A percentile compares a stretch with the other conserved stretches of the same genome.
Conservation (phyloP, 2,797 vertebrate genomes). For the Heteromormyrus szaboi region DNA sequence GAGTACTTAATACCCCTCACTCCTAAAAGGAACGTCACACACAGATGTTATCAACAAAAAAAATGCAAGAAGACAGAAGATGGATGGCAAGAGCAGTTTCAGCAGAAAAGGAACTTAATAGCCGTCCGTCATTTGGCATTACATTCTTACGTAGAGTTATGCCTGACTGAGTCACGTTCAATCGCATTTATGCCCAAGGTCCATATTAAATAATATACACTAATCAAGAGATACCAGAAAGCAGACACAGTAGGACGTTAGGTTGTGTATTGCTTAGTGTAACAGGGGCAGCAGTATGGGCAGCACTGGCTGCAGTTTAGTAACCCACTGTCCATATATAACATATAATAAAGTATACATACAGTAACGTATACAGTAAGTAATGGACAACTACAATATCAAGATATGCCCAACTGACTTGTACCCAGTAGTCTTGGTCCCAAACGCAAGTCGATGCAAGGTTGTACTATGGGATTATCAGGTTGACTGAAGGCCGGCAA, state of each 20-base stretch:
- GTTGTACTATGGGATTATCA: neutral
- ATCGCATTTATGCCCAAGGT: neutral
- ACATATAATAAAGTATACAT: neutral
- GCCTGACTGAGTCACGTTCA: neutral
- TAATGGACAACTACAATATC: neutral
- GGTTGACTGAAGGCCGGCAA: neutral
- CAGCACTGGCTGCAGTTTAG: neutral
- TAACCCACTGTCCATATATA: neutral
- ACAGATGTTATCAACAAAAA: neutral
- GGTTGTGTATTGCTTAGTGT: neutral
- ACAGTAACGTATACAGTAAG: neutral
- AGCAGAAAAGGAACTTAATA: neutral
- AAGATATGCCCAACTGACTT: neutral
- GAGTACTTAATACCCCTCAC: neutral
- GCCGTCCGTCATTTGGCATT: neutral
- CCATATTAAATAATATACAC: neutral
- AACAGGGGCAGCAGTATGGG: neutral
- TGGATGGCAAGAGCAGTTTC: neutral
- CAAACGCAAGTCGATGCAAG: neutral
- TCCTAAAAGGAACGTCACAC: neutral
- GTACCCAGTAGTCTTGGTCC: neutral
- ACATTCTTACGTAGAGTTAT: neutral
- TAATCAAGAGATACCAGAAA: neutral
- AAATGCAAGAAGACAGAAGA: neutral
- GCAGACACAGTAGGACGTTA: neutral